Evolutionary conservation across 2,113 vertebrate genomes (phyloP).

Genomic region (Eptatretus burgeri): DNA sequence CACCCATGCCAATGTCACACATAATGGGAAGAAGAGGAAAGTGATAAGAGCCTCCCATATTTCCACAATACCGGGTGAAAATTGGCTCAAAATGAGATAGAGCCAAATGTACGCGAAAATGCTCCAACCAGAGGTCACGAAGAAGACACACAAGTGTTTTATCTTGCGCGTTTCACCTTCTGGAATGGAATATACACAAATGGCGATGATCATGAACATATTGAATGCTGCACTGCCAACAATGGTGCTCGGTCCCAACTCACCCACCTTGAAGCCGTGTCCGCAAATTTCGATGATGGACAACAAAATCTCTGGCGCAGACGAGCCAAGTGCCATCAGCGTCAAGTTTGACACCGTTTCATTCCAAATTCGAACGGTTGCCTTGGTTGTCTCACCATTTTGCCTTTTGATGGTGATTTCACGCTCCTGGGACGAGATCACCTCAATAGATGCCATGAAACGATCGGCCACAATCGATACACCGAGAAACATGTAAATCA

Average conservation of each 20-base stretch:
- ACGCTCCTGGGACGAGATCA: constrained; percentile 86
- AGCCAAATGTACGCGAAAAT: constrained; percentile 97
- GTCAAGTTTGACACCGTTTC: constrained; percentile 94
- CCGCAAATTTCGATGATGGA: constrained; percentile 89
- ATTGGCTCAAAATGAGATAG: constrained; percentile 91
- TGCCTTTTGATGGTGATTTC: constrained; percentile 70
- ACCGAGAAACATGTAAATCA: constrained; percentile 98
- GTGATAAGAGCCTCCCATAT: constrained; percentile 92
- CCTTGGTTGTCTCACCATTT: constrained; percentile 74
- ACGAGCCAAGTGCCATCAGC: constrained; percentile 86
- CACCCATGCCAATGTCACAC: constrained; percentile 66
- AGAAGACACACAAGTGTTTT: constrained; percentile 84
- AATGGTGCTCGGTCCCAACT: constrained; percentile 73
- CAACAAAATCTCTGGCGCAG: constrained; percentile 74
- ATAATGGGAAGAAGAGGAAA: constrained; percentile 74
- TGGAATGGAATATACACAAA: constrained; percentile 74
- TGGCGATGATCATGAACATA: constrained; percentile 92
- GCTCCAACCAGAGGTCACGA: constrained; percentile 83
- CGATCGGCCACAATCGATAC: constrained; percentile 95
- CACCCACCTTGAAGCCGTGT: constrained; percentile 53
- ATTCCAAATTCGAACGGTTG: constrained; percentile 77
- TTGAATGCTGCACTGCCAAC: constrained; percentile 94
- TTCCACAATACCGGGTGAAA: constrained; percentile 75
- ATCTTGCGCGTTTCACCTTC: constrained; percentile 80
- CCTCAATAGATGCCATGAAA: constrained; percentile 96